Evolutionary conservation across 2,113 vertebrate genomes (phyloP).

Genomic region (Ptychochromis oligacanthus): DNA sequence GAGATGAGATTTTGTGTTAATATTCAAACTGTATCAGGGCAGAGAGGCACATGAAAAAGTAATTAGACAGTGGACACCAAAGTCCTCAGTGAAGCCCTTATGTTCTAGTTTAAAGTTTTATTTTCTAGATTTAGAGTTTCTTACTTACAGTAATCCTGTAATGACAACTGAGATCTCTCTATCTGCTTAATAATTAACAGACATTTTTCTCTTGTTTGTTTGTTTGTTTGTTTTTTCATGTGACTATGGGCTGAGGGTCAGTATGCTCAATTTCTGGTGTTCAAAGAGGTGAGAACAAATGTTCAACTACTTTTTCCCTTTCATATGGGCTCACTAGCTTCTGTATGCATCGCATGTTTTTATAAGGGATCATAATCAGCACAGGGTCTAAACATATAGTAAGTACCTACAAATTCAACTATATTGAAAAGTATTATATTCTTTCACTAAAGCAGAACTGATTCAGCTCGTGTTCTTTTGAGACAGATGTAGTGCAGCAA

Average conservation of each 20-base stretch:
- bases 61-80: not conserved
- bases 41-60: not conserved
- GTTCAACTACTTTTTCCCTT: conserved; percentile 14
- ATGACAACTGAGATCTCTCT: not conserved
- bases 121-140: not conserved
- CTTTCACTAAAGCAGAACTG: conserved; percentile 31
- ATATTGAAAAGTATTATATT: conserved; percentile 34
- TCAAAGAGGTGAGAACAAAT: not conserved
- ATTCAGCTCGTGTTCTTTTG: conserved; percentile 43
- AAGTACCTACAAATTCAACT: conserved; percentile 15
- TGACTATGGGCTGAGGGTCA: no score
- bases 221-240: not conserved
- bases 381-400: not conserved
- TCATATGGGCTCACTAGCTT: conserved; percentile 22
- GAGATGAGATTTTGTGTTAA: not conserved
- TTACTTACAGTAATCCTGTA: not conserved
- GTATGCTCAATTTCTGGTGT: not conserved
- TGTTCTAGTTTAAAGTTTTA: not conserved
- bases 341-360: conserved; percentile 12
- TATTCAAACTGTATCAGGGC: conserved; percentile 1
- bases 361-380: not conserved
- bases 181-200: not conserved
- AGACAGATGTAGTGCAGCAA: conserved; percentile 34
- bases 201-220: not conserved
- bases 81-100: not conserved